Conservation (phyloP, 1,140 invertebrate species). For the Pogonomyrmex barbatus region DNA sequence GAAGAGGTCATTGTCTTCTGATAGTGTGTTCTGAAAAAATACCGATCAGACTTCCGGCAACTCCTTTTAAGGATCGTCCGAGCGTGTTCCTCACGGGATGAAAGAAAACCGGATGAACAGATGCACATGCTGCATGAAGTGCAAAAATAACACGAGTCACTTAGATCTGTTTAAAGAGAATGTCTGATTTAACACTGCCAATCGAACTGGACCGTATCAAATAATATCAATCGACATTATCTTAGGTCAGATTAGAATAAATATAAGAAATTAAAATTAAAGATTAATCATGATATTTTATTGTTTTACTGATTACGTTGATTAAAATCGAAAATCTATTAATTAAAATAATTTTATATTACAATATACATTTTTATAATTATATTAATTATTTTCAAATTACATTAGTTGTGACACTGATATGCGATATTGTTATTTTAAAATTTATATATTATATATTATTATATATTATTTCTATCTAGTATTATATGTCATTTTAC, state of each 20-base stretch:
- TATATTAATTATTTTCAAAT: conserved; percentile 1
- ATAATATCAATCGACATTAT: not conserved
- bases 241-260: not conserved
- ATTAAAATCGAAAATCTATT: too few species aligned
- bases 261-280: conserved; percentile 7
- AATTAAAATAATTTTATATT: conserved; percentile 7
- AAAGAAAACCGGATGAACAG: not conserved
- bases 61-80: not conserved
- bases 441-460: too few species aligned
- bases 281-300: conserved; percentile 10
- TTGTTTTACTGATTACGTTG: not conserved
- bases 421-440: not conserved
- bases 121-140: not conserved
- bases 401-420: not conserved
- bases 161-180: not conserved
- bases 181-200: not conserved
- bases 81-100: not conserved
- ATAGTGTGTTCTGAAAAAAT: conserved; percentile 28
- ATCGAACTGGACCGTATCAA: not conserved
- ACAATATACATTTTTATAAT: not conserved
- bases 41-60: not conserved
- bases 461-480: not conserved
- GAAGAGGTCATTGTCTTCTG: conserved; percentile 27
- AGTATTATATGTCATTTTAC: not conserved
- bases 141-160: not conserved